phyloP scores from a whole-genome alignment of 2,113 vertebrate species.

The Nerophis ophidion region DNA sequence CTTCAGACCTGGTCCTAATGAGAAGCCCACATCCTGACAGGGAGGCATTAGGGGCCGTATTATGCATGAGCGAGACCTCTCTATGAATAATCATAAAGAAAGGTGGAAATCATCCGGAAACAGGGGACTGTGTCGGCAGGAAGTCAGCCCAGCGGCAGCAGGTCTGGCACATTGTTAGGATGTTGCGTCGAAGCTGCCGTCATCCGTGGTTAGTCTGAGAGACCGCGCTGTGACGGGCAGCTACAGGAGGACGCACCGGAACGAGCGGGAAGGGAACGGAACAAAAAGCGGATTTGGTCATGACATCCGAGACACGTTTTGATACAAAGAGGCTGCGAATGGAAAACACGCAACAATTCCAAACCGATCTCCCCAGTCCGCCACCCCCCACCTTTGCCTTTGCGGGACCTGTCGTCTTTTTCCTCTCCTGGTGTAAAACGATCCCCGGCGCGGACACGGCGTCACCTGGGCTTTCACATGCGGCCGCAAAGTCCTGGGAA shows the following conservation, averaged over 20 bases:
- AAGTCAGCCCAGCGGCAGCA: constrained; percentile 40
- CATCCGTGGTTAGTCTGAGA: constrained; percentile 21
- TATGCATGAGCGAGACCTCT: constrained; percentile 13
- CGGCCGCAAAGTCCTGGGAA: constrained; percentile 45
- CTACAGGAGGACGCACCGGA: constrained; percentile 37
- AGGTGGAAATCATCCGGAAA: constrained; percentile 45
- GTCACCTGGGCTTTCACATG: constrained; percentile 43
- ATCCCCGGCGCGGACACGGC: constrained; percentile 36
- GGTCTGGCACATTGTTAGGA: constrained; percentile 30
- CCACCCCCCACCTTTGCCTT: no score
- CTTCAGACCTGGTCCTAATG: constrained; percentile 56
- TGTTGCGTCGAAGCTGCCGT: constrained; percentile 51
- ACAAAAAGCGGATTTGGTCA: constrained; percentile 61
- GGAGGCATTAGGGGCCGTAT: constrained; percentile 45
- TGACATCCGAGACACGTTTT: constrained; percentile 54
- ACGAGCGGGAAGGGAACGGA: constrained; percentile 45
- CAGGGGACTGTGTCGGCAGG: constrained; percentile 37
- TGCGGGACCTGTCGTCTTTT: constrained; percentile 19
- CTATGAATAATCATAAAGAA: constrained; percentile 36
- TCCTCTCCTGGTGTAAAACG: constrained; percentile 46
- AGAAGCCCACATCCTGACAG: constrained; percentile 51
- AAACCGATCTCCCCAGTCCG: no score
- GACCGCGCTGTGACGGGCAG: constrained; percentile 46
- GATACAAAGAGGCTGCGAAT: constrained; percentile 28
- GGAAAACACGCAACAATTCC: no score